Evolutionary conservation across 2,113 vertebrate genomes (phyloP).

Genomic region (Donacobius atricapilla): DNA sequence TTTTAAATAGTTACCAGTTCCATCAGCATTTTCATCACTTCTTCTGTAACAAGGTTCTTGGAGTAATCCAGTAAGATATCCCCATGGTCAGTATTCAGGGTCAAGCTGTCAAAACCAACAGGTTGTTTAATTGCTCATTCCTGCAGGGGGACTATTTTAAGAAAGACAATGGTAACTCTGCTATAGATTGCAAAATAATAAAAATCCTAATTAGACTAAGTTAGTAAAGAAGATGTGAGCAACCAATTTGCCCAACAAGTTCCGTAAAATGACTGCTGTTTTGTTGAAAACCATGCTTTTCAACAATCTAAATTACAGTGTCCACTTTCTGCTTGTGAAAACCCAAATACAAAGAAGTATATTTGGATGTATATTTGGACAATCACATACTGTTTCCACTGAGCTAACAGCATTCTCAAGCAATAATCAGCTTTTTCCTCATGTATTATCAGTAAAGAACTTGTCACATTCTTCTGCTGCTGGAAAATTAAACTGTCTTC

Average conservation of each 20-base stretch:
- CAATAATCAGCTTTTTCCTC: background rate
- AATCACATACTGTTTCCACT: background rate
- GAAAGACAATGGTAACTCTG: background rate
- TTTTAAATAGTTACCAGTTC: constrained; percentile 83
- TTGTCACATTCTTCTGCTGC: background rate
- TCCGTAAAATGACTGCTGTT: background rate
- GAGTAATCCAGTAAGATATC: constrained; percentile 94
- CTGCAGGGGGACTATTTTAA: background rate
- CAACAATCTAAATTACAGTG: background rate
- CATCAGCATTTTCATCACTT: constrained; percentile 88
- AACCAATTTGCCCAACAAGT: background rate
- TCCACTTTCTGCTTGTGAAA: background rate
- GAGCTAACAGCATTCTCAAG: background rate
- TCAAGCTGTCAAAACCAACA: constrained; percentile 74
- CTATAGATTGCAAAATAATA: background rate
- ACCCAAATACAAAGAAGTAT: background rate
- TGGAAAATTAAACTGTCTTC: background rate
- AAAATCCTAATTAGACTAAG: background rate
- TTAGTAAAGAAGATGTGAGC: background rate
- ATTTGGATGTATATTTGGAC: background rate
- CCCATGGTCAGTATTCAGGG: constrained; percentile 83
- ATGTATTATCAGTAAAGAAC: background rate
- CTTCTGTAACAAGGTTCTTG: constrained; percentile 92
- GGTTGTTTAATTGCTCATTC: background rate
- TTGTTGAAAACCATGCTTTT: background rate